A percentile compares a stretch with the other conserved stretches of the same genome.
phyloP scores from a whole-genome alignment of 2,888 invertebrate genomes.

The Lithophane semibrunnea region DNA sequence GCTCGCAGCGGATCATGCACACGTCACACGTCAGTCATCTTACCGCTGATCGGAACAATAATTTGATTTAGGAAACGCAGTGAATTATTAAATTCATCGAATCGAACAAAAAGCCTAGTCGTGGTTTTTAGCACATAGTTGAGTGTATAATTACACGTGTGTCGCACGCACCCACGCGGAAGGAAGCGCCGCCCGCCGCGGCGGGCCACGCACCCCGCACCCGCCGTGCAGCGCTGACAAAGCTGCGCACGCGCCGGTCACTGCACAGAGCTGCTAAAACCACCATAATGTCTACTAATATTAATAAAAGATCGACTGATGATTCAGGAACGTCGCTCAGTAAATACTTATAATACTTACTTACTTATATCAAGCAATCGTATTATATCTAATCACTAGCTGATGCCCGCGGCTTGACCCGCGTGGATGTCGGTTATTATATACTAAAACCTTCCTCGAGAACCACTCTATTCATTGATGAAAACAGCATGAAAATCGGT shows the following conservation, averaged over 20 bases:
- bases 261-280: slow-evolving; percentile 29
- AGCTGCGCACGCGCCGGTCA: slow-evolving; percentile 15
- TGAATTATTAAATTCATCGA: slow-evolving; percentile 30
- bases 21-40: too few relatives aligned
- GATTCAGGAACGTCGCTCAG: background rate
- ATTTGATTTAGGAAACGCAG: slow-evolving; percentile 28
- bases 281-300: background rate
- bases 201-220: background rate
- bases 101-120: slow-evolving; percentile 31
- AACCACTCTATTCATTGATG: too few relatives aligned
- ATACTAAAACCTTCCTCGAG: too few relatives aligned
- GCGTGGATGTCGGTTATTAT: too few relatives aligned
- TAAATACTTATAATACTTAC: background rate
- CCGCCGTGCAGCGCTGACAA: slow-evolving; percentile 4
- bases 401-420: too few relatives aligned
- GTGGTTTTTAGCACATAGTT: slow-evolving; percentile 26
- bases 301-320: background rate
- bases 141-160: slow-evolving; percentile 40
- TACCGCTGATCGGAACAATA: background rate
- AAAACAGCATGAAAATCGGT: too few relatives aligned
- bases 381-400: too few relatives aligned
- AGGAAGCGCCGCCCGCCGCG: slow-evolving; percentile 48
- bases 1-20: background rate
- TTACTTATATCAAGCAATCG: background rate
- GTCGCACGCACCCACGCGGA: slow-evolving; percentile 65